Conservation (phyloP, 23 tunicate species). For the Trididemnum clinides region DNA sequence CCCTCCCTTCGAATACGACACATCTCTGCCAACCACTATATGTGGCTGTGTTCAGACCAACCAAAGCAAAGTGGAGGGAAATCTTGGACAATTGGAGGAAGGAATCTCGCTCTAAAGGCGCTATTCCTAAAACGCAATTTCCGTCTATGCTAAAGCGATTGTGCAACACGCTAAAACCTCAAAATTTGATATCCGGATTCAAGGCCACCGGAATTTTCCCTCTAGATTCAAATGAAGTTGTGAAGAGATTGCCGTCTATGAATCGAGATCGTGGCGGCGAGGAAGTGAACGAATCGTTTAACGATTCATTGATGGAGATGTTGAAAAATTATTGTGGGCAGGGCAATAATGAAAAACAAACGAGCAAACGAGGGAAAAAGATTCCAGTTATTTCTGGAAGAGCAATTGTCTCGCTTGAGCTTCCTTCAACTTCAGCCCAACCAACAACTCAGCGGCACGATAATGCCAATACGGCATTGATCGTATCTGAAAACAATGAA, state of each 20-base stretch:
- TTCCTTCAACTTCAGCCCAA: no score
- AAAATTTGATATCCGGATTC: constrained; percentile 23
- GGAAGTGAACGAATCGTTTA: no score
- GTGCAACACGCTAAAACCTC: neutral
- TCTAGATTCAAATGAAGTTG: constrained; percentile 5
- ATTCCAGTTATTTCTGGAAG: no score
- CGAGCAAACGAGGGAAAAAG: no score
- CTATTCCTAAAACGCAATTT: constrained; percentile 9
- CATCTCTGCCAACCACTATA: constrained; percentile 30
- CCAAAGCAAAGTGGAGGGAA: constrained; percentile 8
- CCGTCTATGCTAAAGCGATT: constrained; percentile 10
- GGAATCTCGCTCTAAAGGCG: neutral
- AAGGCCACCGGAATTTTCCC: constrained; percentile 8
- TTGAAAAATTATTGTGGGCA: no score
- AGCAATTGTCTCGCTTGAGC: no score
- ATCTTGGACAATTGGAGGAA: constrained; percentile 26
- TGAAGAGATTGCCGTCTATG: neutral
- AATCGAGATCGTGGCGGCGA: constrained; percentile 27
- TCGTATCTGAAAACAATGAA: no score
- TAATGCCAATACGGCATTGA: no score
- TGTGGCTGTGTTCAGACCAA: constrained; percentile 38
- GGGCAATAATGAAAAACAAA: no score
- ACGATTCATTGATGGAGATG: no score
- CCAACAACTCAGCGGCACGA: no score
- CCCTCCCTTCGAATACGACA: constrained; percentile 20